Percentiles rank a stretch among this genome's conserved stretches.
phyloP scores from a whole-genome alignment of 35 echinoderm and acorn worm genomes.

The Strongylocentrotus purpuratus region DNA sequence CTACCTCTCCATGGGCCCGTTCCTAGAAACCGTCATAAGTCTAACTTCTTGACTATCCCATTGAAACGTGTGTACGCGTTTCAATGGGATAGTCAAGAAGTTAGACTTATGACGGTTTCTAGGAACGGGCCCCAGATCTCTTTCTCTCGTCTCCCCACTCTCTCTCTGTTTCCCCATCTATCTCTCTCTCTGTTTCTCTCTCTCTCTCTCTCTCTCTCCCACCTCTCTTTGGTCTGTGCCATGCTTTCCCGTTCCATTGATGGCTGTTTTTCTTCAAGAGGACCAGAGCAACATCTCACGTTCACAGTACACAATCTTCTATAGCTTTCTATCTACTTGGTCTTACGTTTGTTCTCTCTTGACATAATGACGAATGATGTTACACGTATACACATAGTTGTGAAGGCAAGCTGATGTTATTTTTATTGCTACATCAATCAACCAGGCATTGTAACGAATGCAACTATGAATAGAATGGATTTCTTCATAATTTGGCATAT shows the following conservation, averaged over 20 bases:
- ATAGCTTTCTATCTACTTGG: background rate
- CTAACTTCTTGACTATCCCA: too few relatives aligned
- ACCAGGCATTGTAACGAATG: background rate
- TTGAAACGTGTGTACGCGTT: too few relatives aligned
- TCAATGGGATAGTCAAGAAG: too few relatives aligned
- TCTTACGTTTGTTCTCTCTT: too few relatives aligned
- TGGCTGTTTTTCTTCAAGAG: background rate
- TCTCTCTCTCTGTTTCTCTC: too few relatives aligned
- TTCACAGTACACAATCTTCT: background rate
- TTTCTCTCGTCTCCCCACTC: too few relatives aligned
- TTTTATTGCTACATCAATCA: constrained; percentile 2
- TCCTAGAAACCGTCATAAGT: too few relatives aligned
- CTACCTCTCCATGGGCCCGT: background rate
- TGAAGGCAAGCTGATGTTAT: background rate
- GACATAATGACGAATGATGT: background rate
- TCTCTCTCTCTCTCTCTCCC: too few relatives aligned
- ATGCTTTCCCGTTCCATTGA: background rate
- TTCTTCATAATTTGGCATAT: background rate
- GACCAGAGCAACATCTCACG: background rate
- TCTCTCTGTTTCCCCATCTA: too few relatives aligned
- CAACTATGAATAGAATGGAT: background rate
- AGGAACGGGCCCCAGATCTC: too few relatives aligned
- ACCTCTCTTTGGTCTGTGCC: too few relatives aligned
- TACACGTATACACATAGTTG: background rate
- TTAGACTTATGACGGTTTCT: too few relatives aligned